A percentile compares a stretch with the other conserved stretches of the same genome.
Conservation (phyloP, 2,888 invertebrate species). For the Furcula furcula region DNA sequence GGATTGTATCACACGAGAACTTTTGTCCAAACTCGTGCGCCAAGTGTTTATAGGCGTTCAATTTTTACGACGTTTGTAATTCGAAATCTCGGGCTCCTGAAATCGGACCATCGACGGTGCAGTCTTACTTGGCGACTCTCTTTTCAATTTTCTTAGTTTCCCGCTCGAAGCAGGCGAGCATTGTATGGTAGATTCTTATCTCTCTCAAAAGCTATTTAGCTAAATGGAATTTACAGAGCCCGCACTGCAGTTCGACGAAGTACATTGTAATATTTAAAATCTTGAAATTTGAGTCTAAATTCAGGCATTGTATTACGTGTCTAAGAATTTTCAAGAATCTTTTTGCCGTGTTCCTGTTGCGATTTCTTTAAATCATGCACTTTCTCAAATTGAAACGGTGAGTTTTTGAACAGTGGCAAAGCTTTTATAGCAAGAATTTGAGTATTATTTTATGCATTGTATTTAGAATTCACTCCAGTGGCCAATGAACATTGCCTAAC, state of each 20-base stretch:
- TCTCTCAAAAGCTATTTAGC: constrained; percentile 80
- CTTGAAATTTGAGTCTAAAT: constrained; percentile 74
- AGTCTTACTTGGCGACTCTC: constrained; percentile 75
- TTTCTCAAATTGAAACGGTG: constrained; percentile 57
- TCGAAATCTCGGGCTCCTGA: constrained; percentile 72
- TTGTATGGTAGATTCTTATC: constrained; percentile 81
- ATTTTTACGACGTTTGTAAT: constrained; percentile 73
- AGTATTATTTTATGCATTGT: constrained; percentile 27
- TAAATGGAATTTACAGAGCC: constrained; percentile 82
- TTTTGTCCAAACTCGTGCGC: constrained; percentile 48
- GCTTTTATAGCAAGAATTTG: constrained; percentile 9
- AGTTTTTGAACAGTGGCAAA: constrained; percentile 29
- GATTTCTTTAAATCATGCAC: constrained; percentile 60
- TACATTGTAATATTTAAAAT: constrained; percentile 81
- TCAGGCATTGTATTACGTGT: constrained; percentile 68
- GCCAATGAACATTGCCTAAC: constrained; percentile 50
- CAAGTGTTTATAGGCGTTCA: constrained; percentile 67
- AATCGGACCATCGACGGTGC: constrained; percentile 73
- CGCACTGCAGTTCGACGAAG: constrained; percentile 80
- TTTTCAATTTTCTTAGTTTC: constrained; percentile 82
- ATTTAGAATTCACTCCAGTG: constrained; percentile 36
- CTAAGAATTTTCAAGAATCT: constrained; percentile 57
- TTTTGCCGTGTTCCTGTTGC: constrained; percentile 42
- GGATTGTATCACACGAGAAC: constrained; percentile 70
- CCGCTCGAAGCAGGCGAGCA: constrained; percentile 70